phyloP scores from a whole-genome alignment of 2,113 vertebrate genomes.

The Sterrhoptilus dennistouni region DNA sequence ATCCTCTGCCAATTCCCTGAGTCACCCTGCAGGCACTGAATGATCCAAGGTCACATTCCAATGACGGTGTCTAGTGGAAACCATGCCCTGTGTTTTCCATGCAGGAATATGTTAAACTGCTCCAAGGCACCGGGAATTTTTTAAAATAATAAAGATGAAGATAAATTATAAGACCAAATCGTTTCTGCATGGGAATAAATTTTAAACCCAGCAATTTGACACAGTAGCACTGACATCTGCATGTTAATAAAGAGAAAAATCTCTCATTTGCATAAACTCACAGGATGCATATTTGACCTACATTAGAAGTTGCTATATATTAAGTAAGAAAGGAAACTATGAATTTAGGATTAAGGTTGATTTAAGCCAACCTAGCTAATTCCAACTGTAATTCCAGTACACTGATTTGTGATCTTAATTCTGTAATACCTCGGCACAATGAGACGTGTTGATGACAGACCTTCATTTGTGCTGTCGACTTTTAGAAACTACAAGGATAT shows the following conservation, averaged over 20 bases:
- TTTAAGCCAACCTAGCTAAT: slow-evolving; percentile 28
- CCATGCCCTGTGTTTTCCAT: background rate
- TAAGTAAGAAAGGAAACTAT: background rate
- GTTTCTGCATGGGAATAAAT: background rate
- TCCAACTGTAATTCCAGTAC: slow-evolving; percentile 2
- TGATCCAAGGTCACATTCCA: background rate
- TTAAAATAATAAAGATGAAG: background rate
- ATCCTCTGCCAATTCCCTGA: background rate
- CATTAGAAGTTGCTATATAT: slow-evolving; percentile 20
- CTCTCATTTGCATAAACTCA: slow-evolving; percentile 33
- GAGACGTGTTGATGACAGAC: background rate
- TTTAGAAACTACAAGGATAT: background rate
- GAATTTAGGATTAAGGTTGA: slow-evolving; percentile 25
- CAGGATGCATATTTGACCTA: slow-evolving; percentile 20
- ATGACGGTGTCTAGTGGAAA: background rate
- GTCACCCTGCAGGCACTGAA: background rate
- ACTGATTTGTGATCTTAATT: slow-evolving; percentile 28
- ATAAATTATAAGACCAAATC: background rate
- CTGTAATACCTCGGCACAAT: background rate
- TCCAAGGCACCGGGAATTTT: background rate
- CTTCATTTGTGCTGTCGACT: background rate
- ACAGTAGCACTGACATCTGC: background rate
- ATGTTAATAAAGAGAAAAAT: slow-evolving; percentile 15
- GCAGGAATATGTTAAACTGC: background rate
- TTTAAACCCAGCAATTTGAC: background rate